Conservation (phyloP, 2,113 vertebrate species). For the Pogonocichla stellata region DNA sequence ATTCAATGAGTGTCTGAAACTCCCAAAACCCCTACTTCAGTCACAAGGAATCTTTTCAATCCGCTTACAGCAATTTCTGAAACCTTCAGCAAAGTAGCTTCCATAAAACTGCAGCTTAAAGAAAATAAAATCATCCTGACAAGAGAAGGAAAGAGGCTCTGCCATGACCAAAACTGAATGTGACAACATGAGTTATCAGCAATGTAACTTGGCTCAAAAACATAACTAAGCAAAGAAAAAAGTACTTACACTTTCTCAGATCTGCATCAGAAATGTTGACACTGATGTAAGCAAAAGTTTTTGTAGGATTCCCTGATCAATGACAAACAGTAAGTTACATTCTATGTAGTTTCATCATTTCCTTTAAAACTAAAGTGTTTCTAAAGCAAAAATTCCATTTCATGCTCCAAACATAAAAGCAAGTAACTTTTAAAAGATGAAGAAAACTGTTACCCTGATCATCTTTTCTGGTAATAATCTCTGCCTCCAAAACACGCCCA, state of each 20-base stretch:
- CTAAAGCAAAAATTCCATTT: not conserved
- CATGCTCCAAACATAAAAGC: accelerated
- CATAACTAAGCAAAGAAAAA: not conserved
- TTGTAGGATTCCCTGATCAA: slow-evolving; percentile 81
- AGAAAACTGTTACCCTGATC: slow-evolving; percentile 76
- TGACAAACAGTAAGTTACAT: not conserved
- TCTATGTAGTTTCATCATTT: accelerated
- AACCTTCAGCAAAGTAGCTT: not conserved
- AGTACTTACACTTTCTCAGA: slow-evolving; percentile 84
- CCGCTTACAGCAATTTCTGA: not conserved
- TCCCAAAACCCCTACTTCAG: not conserved
- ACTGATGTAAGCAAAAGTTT: slow-evolving; percentile 90
- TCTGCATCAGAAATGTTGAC: slow-evolving; percentile 82
- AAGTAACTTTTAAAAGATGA: not conserved
- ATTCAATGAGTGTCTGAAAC: not conserved
- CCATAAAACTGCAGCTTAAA: not conserved
- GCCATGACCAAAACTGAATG: not conserved
- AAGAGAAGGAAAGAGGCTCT: not conserved
- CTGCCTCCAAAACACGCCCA: slow-evolving; percentile 84
- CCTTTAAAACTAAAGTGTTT: not conserved
- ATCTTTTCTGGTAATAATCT: slow-evolving; percentile 86
- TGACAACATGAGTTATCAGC: not conserved
- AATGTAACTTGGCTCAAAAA: not conserved
- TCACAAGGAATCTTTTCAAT: not conserved
- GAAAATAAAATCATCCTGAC: not conserved